These are phyloP conservation scores for Pocillopora verrucosa DNA, from an alignment of 64 coral and sea anemone species.

Conservation along the genomic window DNA sequence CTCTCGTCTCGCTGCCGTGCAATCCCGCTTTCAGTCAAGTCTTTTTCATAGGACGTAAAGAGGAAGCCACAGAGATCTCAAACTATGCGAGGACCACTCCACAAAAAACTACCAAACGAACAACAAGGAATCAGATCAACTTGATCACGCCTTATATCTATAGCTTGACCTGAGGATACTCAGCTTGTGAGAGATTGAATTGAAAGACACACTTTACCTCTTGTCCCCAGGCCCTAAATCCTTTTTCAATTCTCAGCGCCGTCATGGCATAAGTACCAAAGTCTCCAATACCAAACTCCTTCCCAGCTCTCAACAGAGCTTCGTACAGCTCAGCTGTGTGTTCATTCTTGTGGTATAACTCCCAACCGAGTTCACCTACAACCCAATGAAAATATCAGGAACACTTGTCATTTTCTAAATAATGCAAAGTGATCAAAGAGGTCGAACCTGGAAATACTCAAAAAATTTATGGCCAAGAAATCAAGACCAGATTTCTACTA, in stretches of 20 bases:
- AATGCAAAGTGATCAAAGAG: too few species aligned
- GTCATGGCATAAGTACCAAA: conserved; percentile 97
- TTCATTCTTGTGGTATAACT: conserved; percentile 84
- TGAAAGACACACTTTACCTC: conserved; percentile 52
- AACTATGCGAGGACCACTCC: too few species aligned
- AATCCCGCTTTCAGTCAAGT: too few species aligned
- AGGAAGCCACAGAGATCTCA: too few species aligned
- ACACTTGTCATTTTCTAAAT: neutral
- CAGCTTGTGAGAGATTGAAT: neutral
- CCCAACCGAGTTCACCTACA: conserved; percentile 93
- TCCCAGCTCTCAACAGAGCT: conserved; percentile 78
- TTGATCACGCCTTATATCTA: too few species aligned
- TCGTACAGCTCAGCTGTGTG: conserved; percentile 74
- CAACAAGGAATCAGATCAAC: too few species aligned
- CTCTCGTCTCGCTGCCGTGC: too few species aligned
- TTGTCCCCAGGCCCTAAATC: conserved; percentile 89
- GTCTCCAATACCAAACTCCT: conserved; percentile 93
- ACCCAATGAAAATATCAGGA: neutral
- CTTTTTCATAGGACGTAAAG: too few species aligned
- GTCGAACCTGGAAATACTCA: too few species aligned
- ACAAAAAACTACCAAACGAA: too few species aligned
- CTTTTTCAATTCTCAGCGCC: conserved; percentile 88
- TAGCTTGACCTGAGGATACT: too few species aligned
- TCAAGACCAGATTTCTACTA: too few species aligned
- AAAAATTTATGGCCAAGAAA: neutral